Evolutionary conservation across 2,888 invertebrate genomes (phyloP).

Genomic region (Limenitis camilla): DNA sequence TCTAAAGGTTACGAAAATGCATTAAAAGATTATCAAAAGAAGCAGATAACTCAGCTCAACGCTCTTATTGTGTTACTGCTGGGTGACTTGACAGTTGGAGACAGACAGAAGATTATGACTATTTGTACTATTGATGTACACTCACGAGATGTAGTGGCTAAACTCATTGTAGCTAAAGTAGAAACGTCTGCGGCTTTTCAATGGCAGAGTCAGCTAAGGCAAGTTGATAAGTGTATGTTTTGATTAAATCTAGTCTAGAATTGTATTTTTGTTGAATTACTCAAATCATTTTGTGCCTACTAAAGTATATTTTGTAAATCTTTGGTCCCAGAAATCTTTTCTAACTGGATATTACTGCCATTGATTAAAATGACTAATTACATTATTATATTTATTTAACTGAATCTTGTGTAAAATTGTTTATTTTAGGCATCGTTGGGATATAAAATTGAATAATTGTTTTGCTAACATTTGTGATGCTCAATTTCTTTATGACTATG

Average conservation of each 20-base stretch:
- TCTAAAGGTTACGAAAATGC: conserved; percentile 86
- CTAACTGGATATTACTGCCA: too few relatives aligned
- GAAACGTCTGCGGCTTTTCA: conserved; percentile 87
- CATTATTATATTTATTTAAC: background rate
- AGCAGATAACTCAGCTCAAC: conserved; percentile 89
- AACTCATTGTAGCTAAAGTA: conserved; percentile 87
- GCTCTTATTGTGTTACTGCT: conserved; percentile 87
- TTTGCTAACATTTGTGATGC: conserved; percentile 97
- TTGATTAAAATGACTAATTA: too few relatives aligned
- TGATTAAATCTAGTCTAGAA: too few relatives aligned
- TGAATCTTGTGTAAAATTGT: background rate
- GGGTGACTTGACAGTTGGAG: conserved; percentile 86
- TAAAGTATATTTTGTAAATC: too few relatives aligned
- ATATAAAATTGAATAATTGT: conserved; percentile 84
- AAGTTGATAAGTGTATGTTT: background rate
- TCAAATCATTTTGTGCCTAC: too few relatives aligned
- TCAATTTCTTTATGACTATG: conserved; percentile 91
- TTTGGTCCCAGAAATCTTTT: too few relatives aligned
- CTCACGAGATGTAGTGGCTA: conserved; percentile 93
- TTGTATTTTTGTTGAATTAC: background rate
- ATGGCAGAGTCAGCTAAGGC: conserved; percentile 92
- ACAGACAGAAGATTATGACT: conserved; percentile 96
- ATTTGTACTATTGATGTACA: conserved; percentile 97
- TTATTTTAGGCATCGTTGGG: conserved; percentile 83
- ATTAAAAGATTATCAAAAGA: conserved; percentile 92